Base-by-base conservation (phyloP, 2,797 vertebrate genomes). In the Arremon aurantiirostris region DNA sequence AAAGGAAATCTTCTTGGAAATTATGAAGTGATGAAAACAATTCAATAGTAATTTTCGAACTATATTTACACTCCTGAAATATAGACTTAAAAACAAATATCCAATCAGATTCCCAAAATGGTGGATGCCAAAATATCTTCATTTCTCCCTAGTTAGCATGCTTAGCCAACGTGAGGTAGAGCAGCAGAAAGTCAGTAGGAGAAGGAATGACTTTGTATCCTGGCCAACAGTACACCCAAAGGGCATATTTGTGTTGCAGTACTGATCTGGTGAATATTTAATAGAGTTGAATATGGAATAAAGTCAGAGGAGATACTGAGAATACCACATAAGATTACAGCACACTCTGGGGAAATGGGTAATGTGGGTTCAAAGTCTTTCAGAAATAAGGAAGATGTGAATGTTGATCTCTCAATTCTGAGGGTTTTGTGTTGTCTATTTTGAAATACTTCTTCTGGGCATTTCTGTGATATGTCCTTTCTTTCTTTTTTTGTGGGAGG, bases 261-360 rank as follows among this genome's bases (percentile, higher is more conserved):
- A 60, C 46, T 75, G 53, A 60, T 78, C 68, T 81, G 57, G 56
- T 92, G 82, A 94, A 96, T 89, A 87, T 80, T 92, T 93, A 89
- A 87, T 80, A 42, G 19, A 70, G 34, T 55, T 63, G 71, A 91
- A 82, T 89, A 81, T 37, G 12, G 41, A 94, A 86, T 89, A 50
- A 73, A 94, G 57, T 64, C 61, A 73, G 78, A 65, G 37, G 26
- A 89, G 44, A 57, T 60, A 85, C 44, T 64, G 49, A 87, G 76
- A 87, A 91, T 68, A 81, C 19, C 35, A 61, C 34, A 30, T 34
- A 93, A 61, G 75, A 69, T 66, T 66, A 52, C 21, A 96, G 19
- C 8, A 71, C 26, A 35, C 60, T 41, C 56, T 39, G 27, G 32
- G 71, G 75, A 89, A 69, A 14, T 37, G 34, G 21, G 81, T 89